Conservation (phyloP, 2,797 vertebrate species). For the Argya squamiceps region DNA sequence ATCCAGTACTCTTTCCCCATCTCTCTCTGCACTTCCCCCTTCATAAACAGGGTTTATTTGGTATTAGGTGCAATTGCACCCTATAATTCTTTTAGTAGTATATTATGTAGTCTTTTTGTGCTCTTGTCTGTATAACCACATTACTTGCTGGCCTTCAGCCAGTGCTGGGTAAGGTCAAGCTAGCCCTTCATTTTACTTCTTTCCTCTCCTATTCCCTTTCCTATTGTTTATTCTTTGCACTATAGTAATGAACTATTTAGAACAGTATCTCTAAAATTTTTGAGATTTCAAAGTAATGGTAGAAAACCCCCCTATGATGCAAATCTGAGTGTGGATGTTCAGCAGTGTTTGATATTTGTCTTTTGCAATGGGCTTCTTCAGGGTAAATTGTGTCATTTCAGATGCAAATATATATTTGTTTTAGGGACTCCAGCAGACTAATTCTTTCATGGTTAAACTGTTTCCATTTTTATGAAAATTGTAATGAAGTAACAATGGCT, state of each 20-base stretch:
- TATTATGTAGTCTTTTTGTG: background rate
- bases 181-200: background rate
- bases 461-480: background rate
- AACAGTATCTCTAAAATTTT: background rate
- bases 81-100: background rate
- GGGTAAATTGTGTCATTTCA: background rate
- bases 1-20: background rate
- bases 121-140: background rate
- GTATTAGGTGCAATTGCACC: background rate
- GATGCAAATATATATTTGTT: background rate
- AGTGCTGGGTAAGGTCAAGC: background rate
- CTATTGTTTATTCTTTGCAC: background rate
- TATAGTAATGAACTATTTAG: background rate
- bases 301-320: background rate
- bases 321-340: background rate
- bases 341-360: background rate
- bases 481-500: background rate
- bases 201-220: background rate
- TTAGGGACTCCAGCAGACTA: background rate
- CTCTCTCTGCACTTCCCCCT: background rate
- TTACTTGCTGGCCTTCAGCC: background rate
- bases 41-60: background rate
- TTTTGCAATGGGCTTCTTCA: background rate
- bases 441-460: background rate
- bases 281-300: background rate